Evolutionary conservation across 1,140 invertebrate genomes (phyloP).

Genomic region (Tyrophagus putrescentiae): DNA sequence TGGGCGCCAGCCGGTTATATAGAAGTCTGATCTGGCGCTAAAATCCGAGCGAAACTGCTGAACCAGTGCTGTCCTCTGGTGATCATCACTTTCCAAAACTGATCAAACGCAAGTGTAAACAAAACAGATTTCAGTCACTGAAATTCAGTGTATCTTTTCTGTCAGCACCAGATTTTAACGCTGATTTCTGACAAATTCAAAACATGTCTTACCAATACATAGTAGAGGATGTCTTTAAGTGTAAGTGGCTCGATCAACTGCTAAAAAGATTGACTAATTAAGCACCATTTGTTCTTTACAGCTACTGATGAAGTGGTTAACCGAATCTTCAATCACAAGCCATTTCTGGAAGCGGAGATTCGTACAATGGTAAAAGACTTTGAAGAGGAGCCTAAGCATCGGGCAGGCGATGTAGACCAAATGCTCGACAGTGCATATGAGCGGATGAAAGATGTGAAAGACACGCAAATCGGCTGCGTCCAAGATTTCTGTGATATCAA

Average conservation of each 20-base stretch:
- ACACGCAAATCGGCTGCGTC: neutral
- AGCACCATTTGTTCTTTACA: neutral
- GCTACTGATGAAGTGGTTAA: constrained; percentile 7
- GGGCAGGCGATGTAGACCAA: neutral
- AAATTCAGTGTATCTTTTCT: too few species aligned
- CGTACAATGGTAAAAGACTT: constrained; percentile 8
- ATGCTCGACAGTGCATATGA: neutral
- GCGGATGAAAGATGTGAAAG: neutral
- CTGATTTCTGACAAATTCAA: neutral
- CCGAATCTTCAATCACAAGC: constrained; percentile 10
- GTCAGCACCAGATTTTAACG: too few species aligned
- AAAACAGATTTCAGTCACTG: too few species aligned
- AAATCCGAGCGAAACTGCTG: too few species aligned
- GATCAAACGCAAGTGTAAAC: too few species aligned
- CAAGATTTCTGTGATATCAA: neutral
- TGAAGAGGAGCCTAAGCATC: neutral
- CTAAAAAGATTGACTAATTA: neutral
- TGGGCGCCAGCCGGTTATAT: too few species aligned
- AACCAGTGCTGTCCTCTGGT: too few species aligned
- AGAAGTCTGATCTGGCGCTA: too few species aligned
- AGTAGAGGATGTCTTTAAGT: neutral
- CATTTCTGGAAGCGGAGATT: constrained; percentile 9
- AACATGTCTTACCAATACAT: neutral
- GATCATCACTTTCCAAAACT: too few species aligned
- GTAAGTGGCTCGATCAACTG: neutral